Percentiles rank a stretch among this genome's conserved stretches.
Evolutionary conservation across 2,888 invertebrate genomes (phyloP).

Genomic region (Sarcophaga carnaria): DNA sequence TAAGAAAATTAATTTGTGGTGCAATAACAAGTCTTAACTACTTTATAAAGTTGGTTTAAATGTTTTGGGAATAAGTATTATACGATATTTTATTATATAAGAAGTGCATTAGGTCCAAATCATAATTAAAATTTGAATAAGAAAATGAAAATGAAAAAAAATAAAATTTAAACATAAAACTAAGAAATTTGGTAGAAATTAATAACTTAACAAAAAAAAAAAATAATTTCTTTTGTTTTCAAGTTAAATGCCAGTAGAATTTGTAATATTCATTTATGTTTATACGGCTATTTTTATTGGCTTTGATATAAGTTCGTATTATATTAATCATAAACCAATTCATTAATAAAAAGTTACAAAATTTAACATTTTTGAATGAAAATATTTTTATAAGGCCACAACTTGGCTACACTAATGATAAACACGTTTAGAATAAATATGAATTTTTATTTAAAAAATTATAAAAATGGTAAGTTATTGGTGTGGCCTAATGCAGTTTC

Average conservation of each 20-base stretch:
- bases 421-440: too few relatives aligned
- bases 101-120: constrained; percentile 43
- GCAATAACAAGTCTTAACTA: constrained; percentile 62
- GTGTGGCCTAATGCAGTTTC: background rate
- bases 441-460: too few relatives aligned
- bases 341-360: too few relatives aligned
- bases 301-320: too few relatives aligned
- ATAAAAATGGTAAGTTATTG: too few relatives aligned
- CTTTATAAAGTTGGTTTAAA: constrained; percentile 35
- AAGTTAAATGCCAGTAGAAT: constrained; percentile 60
- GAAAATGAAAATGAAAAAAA: constrained; percentile 12
- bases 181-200: constrained; percentile 29
- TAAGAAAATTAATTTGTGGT: constrained; percentile 37
- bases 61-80: constrained; percentile 29
- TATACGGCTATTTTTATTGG: too few relatives aligned
- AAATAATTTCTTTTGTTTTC: constrained; percentile 31
- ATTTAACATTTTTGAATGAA: background rate
- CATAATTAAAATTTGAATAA: background rate
- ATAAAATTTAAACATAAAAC: constrained; percentile 6
- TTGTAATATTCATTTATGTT: background rate
- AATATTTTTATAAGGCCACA: background rate
- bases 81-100: constrained; percentile 32
- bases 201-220: constrained; percentile 8
- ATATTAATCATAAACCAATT: too few relatives aligned
- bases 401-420: background rate